Percentiles rank a stretch among this genome's conserved stretches.
phyloP scores from a whole-genome alignment of 2,888 invertebrate genomes.

The Microplitis deprimator region DNA sequence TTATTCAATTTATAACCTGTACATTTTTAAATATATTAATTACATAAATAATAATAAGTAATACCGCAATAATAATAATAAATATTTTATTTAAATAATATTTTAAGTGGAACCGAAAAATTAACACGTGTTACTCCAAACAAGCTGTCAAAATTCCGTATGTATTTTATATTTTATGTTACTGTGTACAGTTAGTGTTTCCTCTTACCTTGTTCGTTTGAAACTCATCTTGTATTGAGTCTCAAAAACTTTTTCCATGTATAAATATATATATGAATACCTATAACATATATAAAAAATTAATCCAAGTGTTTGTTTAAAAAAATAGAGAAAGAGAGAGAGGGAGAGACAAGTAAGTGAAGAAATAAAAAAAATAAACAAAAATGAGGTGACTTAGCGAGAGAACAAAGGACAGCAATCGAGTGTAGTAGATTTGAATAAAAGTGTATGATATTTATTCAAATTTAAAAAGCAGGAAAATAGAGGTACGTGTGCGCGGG shows the following conservation, averaged over 20 bases:
- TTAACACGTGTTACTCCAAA: slow-evolving; percentile 19
- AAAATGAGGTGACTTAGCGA: not conserved
- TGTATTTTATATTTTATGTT: not conserved
- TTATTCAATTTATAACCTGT: not conserved
- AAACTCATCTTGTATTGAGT: not conserved
- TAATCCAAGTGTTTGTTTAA: too few relatives aligned
- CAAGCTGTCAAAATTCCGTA: slow-evolving; percentile 24
- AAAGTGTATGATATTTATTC: not conserved
- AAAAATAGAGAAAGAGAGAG: too few relatives aligned
- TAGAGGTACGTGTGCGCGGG: slow-evolving; percentile 19
- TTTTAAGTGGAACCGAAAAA: not conserved
- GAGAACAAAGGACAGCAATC: not conserved
- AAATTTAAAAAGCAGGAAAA: not conserved
- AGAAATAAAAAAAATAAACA: not conserved
- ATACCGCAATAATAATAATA: not conserved
- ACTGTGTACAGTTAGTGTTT: slow-evolving; percentile 15
- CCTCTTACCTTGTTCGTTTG: not conserved
- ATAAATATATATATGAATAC: too few relatives aligned
- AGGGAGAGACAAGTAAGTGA: too few relatives aligned
- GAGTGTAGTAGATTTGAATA: too few relatives aligned
- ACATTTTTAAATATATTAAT: not conserved
- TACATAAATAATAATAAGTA: not conserved
- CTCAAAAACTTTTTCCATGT: too few relatives aligned
- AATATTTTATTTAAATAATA: not conserved
- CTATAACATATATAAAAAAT: too few relatives aligned